phyloP scores from a whole-genome alignment of 2,797 vertebrate species.

The Lacerta agilis region DNA sequence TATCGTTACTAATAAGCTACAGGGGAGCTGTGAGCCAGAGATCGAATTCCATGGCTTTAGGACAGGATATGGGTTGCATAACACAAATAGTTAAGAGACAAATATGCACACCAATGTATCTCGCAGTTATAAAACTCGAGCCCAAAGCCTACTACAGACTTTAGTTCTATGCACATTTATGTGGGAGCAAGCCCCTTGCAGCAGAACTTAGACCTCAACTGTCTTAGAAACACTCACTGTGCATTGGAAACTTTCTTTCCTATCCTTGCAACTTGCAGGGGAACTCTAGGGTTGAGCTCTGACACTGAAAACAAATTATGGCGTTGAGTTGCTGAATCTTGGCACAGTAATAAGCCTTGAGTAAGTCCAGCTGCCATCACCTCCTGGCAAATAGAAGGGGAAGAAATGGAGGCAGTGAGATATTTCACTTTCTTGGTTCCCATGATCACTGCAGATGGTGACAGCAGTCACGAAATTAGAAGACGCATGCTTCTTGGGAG shows the following conservation, averaged over 20 bases:
- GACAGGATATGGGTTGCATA: neutral
- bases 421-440: no score
- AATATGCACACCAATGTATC: neutral
- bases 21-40: neutral
- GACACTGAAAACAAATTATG: neutral
- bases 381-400: no score
- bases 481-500: no score
- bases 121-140: neutral
- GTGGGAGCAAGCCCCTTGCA: neutral
- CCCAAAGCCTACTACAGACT: neutral
- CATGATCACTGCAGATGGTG: no score
- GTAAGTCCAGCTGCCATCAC: neutral
- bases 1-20: neutral
- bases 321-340: neutral
- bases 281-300: neutral
- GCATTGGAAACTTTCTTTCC: neutral
- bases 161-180: neutral
- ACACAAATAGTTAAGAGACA: neutral
- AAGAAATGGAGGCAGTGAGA: no score
- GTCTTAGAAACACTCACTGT: neutral
- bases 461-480: no score
- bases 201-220: neutral
- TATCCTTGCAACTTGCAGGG: neutral
- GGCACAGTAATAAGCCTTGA: neutral
- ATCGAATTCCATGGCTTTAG: neutral